Conservation (phyloP, 1,140 invertebrate genomes). For the Platorchestia sp. region DNA sequence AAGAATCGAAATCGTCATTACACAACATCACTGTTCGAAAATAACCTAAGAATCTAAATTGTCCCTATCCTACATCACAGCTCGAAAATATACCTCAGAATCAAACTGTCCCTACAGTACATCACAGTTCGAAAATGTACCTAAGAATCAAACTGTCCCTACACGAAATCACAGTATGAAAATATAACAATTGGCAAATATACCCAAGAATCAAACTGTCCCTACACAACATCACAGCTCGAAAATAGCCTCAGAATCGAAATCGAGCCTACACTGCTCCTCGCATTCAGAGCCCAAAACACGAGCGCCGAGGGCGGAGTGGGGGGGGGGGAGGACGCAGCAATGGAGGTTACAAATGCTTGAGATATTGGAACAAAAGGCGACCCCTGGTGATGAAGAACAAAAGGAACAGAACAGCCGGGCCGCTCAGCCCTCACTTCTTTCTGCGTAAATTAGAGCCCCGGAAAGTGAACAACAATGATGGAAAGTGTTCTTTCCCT, state of each 20-base stretch:
- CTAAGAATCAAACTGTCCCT: too few relatives aligned
- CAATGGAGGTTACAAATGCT: background rate
- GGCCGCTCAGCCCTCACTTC: background rate
- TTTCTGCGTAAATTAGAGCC: background rate
- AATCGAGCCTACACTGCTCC: background rate
- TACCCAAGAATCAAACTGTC: too few relatives aligned
- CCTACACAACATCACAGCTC: too few relatives aligned
- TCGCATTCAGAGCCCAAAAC: background rate
- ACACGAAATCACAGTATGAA: too few relatives aligned
- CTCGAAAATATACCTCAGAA: too few relatives aligned
- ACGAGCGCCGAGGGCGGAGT: background rate
- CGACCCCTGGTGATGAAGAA: background rate
- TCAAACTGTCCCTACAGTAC: too few relatives aligned
- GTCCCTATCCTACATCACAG: too few relatives aligned
- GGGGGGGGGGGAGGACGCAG: too few relatives aligned
- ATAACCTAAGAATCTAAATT: too few relatives aligned
- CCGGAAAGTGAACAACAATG: background rate
- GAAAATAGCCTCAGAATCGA: background rate
- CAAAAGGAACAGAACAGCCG: background rate
- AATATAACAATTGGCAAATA: too few relatives aligned
- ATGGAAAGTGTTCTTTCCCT: background rate
- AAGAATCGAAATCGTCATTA: too few relatives aligned
- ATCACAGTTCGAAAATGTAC: background rate
- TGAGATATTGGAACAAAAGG: background rate
- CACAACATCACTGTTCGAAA: too few relatives aligned